Conservation (phyloP, 2,797 vertebrate species). For the Galagoides demidoff region DNA sequence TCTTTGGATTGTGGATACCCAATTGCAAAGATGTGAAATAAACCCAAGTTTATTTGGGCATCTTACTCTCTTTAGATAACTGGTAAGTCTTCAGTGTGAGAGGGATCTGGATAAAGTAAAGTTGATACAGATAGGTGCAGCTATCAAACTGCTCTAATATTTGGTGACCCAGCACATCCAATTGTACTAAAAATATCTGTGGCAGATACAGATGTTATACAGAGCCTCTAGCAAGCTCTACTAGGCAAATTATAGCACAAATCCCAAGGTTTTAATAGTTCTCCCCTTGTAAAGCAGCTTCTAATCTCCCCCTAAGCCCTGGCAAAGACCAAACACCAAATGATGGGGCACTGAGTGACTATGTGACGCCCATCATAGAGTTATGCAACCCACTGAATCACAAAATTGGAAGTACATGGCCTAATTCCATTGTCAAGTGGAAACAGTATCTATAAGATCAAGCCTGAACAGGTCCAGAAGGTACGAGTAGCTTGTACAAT, state of each 20-base stretch:
- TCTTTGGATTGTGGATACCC: not conserved
- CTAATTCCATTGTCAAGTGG: not conserved
- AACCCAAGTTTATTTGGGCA: too few species aligned
- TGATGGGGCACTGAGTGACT: not conserved
- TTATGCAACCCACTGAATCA: not conserved
- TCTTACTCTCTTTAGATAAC: not conserved
- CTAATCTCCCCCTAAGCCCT: not conserved
- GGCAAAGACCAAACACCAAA: conserved; percentile 1
- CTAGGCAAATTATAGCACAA: not conserved
- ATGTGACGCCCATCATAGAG: not conserved
- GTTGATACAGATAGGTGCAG: not conserved
- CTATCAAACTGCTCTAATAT: not conserved
- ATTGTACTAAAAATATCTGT: not conserved
- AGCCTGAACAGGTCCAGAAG: not conserved
- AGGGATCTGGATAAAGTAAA: not conserved
- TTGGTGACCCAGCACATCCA: not conserved
- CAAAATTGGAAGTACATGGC: not conserved
- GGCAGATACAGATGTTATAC: not conserved
- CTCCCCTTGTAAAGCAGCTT: not conserved
- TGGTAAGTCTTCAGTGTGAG: not conserved
- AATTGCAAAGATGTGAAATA: too few species aligned
- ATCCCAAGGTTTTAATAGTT: not conserved
- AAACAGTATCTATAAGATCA: not conserved
- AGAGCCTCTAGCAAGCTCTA: not conserved
- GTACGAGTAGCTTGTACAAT: not conserved